phyloP scores from a whole-genome alignment of 2,888 invertebrate genomes.

The Fragum fragum region DNA sequence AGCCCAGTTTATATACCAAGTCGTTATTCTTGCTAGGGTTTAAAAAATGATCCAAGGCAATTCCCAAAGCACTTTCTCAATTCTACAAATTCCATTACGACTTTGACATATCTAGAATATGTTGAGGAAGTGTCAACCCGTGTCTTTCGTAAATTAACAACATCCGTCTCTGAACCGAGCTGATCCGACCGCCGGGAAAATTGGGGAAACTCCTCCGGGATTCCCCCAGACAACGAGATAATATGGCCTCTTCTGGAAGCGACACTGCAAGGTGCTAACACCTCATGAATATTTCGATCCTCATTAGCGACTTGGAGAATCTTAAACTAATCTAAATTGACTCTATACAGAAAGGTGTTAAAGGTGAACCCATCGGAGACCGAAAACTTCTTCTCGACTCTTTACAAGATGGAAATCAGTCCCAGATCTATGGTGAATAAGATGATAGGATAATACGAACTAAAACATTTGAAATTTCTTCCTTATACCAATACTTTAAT shows the following conservation, averaged over 20 bases:
- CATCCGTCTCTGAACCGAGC: slow-evolving; percentile 52
- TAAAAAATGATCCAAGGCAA: slow-evolving; percentile 13
- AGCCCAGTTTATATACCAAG: too few relatives aligned
- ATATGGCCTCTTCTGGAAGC: slow-evolving; percentile 51
- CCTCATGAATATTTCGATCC: slow-evolving; percentile 61
- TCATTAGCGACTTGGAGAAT: slow-evolving; percentile 58
- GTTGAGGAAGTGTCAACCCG: slow-evolving; percentile 56
- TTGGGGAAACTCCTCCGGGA: slow-evolving; percentile 29
- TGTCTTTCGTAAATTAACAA: slow-evolving; percentile 64
- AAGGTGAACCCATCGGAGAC: slow-evolving; percentile 43
- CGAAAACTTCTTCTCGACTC: slow-evolving; percentile 1
- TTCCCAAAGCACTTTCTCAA: slow-evolving; percentile 42
- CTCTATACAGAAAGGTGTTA: slow-evolving; percentile 54
- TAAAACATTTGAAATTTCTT: too few relatives aligned
- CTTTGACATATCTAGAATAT: slow-evolving; percentile 52
- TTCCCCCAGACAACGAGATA: slow-evolving; percentile 32
- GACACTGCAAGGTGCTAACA: slow-evolving; percentile 47
- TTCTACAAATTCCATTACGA: slow-evolving; percentile 60
- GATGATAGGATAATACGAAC: too few relatives aligned
- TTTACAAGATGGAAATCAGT: not conserved
- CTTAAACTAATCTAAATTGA: slow-evolving; percentile 65
- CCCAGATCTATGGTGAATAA: too few relatives aligned
- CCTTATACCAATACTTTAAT: too few relatives aligned
- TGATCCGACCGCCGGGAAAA: slow-evolving; percentile 39
- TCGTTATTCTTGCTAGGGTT: not conserved